A percentile compares a stretch with the other conserved stretches of the same genome.
phyloP scores from a whole-genome alignment of 2,888 invertebrate genomes.

The Harpagoxenus sublaevis region DNA sequence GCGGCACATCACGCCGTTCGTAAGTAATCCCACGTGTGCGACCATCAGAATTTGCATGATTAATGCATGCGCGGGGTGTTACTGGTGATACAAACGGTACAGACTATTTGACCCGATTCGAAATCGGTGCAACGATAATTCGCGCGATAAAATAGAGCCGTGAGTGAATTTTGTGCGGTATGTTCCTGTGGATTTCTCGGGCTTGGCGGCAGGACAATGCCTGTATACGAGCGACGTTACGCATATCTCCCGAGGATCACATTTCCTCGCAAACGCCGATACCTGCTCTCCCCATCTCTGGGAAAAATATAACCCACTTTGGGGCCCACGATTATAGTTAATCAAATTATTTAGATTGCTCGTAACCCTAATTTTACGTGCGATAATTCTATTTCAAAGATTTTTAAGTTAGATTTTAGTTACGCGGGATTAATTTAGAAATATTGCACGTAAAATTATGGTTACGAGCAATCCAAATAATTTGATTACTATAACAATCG shows the following conservation, averaged over 20 bases:
- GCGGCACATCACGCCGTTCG: background rate
- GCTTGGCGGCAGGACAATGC: background rate
- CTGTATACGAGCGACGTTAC: background rate
- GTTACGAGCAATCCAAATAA: no score
- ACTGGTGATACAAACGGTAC: background rate
- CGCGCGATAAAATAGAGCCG: background rate
- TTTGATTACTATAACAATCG: no score
- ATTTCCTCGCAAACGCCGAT: constrained; percentile 28
- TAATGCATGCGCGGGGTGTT: background rate
- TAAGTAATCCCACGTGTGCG: background rate
- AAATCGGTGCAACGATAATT: constrained; percentile 2
- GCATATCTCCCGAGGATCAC: background rate
- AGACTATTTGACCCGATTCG: background rate
- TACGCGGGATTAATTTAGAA: no score
- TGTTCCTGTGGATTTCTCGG: background rate
- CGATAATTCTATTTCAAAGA: no score
- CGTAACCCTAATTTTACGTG: no score
- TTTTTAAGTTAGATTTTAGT: no score
- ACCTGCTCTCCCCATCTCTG: constrained; percentile 16
- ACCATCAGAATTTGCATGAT: constrained; percentile 23
- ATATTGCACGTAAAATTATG: no score
- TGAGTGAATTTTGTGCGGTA: background rate
- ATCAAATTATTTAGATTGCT: no score
- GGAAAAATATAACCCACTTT: no score
- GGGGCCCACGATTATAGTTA: no score